A percentile compares a stretch with the other conserved stretches of the same genome.
These are phyloP conservation scores for Mythimna ferrago DNA, from an alignment of 2,888 invertebrate species.

Conservation along the genomic window DNA sequence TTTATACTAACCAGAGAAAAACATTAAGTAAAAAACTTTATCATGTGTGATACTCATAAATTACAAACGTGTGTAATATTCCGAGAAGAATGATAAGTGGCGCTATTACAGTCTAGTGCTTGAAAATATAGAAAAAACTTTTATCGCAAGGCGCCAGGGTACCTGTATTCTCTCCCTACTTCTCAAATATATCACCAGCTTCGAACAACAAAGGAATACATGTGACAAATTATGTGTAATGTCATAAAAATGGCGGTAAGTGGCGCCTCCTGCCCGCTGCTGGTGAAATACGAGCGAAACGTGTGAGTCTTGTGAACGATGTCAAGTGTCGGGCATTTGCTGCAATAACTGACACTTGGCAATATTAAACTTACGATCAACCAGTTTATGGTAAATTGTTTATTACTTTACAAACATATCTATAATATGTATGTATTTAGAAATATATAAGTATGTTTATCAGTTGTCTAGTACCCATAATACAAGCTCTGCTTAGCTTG, in stretches of 20 bases:
- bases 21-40: constrained; percentile 7
- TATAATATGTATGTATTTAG: no score
- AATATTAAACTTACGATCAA: constrained; percentile 11
- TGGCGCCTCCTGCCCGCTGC: constrained; percentile 51
- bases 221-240: constrained; percentile 62
- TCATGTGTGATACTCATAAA: constrained; percentile 33
- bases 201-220: constrained; percentile 59
- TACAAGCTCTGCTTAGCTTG: no score
- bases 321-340: constrained; percentile 39
- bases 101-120: constrained; percentile 50
- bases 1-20: neutral
- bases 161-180: constrained; percentile 47
- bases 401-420: neutral
- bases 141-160: constrained; percentile 35
- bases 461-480: no score
- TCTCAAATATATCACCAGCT: constrained; percentile 54
- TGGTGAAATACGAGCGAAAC: constrained; percentile 38
- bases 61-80: constrained; percentile 43
- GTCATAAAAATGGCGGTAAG: constrained; percentile 63
- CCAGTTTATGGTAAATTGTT: neutral
- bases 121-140: constrained; percentile 40
- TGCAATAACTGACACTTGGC: constrained; percentile 44
- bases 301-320: constrained; percentile 48
- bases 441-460: no score
- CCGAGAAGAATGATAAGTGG: constrained; percentile 41